phyloP scores from a whole-genome alignment of 2,888 invertebrate species.

The Trichogramma evanescens region DNA sequence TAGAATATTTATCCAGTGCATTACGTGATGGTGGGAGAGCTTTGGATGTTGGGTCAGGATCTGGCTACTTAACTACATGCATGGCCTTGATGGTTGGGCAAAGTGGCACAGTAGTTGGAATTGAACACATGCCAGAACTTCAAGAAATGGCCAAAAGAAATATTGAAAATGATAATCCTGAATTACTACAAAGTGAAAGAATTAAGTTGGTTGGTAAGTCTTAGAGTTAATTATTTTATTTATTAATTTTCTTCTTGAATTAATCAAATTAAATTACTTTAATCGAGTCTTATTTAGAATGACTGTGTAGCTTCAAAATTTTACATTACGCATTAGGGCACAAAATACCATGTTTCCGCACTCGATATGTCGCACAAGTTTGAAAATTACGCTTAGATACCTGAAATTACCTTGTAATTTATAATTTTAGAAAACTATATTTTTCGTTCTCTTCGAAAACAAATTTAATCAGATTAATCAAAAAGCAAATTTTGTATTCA shows the following conservation, averaged over 20 bases:
- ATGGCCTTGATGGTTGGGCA: constrained; percentile 80
- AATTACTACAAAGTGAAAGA: constrained; percentile 60
- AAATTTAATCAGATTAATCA: no score
- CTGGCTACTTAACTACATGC: constrained; percentile 87
- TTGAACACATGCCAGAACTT: constrained; percentile 84
- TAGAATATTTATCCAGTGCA: constrained; percentile 76
- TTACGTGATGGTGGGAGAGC: constrained; percentile 69
- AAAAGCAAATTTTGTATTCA: no score
- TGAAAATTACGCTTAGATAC: no score
- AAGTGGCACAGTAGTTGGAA: constrained; percentile 66
- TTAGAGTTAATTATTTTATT: neutral
- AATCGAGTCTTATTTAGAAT: no score
- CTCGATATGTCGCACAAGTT: no score
- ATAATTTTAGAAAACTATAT: no score
- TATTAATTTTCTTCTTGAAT: neutral
- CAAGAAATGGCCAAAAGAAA: constrained; percentile 70
- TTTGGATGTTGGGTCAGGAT: constrained; percentile 89
- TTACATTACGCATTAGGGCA: no score
- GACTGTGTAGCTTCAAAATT: no score
- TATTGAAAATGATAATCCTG: constrained; percentile 65
- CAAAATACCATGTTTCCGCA: no score
- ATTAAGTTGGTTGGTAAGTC: constrained; percentile 63
- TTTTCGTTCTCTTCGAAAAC: no score
- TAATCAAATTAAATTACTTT: neutral
- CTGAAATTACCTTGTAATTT: no score